Evolutionary conservation across 2,888 invertebrate genomes (phyloP), one percentile per base, ranked within the genome.

Genomic region (Drosophila ustulata): DNA sequence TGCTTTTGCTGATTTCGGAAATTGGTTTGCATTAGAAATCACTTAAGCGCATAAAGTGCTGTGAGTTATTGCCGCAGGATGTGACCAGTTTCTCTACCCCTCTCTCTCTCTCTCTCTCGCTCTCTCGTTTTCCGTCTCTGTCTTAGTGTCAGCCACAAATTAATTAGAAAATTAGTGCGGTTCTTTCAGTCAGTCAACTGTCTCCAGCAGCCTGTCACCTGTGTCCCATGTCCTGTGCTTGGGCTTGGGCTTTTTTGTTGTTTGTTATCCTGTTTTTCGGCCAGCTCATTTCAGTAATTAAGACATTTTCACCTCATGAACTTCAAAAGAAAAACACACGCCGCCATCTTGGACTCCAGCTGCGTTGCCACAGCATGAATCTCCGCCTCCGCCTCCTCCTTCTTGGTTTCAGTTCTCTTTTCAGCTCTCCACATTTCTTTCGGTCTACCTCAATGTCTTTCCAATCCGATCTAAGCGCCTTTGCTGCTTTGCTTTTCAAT

Each of bases 11-110:
- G 86, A 86, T 88, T 86, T 87, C 89, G 86, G 89, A 88, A 86
- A 86, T 86, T 89, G 89, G 89, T 88, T 86, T 86, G 86, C 86
- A 86, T 86, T 86, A 88, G 86, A 87, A 86, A 88, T 86, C 86
- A 87, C 89, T 86, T 86, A 84, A 87, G 86, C 86, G 89, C 87
- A 86, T 86, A 82, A 86, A 86, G 84, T 82, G 88, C 87, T 86
- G 76, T 84, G 89, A 86, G 81, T 87, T 87, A 88, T 88, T 82
- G 85, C 85, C 85, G 70, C 84, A 87, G 89, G 89, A 87, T 87
- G 85, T 82, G 80, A 76, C 74, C 78, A 75, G 66, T 11, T 32
- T 2, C 13, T 39, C 3, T 8, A 8, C 9, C 34, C 4, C 37
- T 37, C 11, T 34, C 34, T n/a, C 37, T 37, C 37, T n/a, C 37